These are phyloP conservation scores for Eupithecia inturbata DNA, from an alignment of 2,888 invertebrate genomes.

Conservation along the genomic window DNA sequence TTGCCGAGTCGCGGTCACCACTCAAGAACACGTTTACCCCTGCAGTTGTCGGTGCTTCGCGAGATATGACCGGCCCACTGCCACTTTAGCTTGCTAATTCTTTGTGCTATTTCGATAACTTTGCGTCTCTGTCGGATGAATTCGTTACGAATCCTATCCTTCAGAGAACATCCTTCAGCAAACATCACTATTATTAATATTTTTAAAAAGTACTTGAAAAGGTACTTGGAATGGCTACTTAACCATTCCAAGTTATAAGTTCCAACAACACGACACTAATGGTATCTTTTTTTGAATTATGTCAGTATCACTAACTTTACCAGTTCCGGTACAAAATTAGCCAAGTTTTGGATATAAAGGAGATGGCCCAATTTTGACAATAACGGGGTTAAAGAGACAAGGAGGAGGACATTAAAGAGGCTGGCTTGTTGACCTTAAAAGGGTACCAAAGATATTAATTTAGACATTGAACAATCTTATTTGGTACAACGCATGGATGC, in stretches of 20 bases:
- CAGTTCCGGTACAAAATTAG: neutral
- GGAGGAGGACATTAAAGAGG: neutral
- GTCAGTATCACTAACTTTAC: neutral
- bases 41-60: no score
- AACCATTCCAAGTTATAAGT: conserved; percentile 1
- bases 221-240: no score
- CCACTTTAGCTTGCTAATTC: no score
- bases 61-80: no score
- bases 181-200: neutral
- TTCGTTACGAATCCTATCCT: no score
- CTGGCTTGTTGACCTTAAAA: neutral
- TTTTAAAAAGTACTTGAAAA: no score
- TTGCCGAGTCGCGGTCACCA: no score
- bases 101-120: no score
- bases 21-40: no score
- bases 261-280: neutral
- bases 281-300: neutral
- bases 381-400: neutral
- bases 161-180: no score
- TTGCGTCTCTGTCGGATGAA: no score
- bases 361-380: neutral
- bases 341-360: conserved; percentile 3
- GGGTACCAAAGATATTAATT: neutral
- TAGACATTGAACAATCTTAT: neutral
- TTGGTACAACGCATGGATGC: neutral